These are phyloP conservation scores for Epizoanthus ramosus DNA, from an alignment of 92 coral and sea anemone genomes.

Conservation along the genomic window DNA sequence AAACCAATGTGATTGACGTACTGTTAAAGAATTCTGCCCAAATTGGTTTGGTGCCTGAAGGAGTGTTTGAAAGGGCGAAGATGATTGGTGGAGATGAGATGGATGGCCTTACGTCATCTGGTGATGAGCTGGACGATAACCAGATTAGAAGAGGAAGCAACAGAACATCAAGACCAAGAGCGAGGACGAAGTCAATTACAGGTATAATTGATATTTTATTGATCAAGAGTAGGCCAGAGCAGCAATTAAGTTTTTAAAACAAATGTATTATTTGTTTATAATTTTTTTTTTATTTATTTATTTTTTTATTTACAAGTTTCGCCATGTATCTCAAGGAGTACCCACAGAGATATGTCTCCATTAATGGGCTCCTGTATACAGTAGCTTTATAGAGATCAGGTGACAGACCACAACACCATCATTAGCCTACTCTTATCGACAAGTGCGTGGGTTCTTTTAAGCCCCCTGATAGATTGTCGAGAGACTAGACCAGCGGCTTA, in stretches of 20 bases:
- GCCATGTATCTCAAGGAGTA: too few species aligned
- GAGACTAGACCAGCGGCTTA: too few species aligned
- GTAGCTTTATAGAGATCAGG: too few species aligned
- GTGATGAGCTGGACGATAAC: slow-evolving; percentile 92
- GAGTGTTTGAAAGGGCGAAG: slow-evolving; percentile 82
- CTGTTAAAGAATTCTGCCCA: slow-evolving; percentile 82
- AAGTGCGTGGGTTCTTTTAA: too few species aligned
- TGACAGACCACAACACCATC: too few species aligned
- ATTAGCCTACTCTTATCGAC: too few species aligned
- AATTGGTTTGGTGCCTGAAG: slow-evolving; percentile 89
- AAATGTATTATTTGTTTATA: neutral
- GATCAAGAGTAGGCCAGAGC: neutral
- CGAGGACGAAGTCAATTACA: slow-evolving; percentile 88
- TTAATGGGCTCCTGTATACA: too few species aligned
- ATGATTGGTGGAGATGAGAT: slow-evolving; percentile 73
- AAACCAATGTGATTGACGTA: slow-evolving; percentile 78
- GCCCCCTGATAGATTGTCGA: too few species aligned
- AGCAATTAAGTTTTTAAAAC: neutral
- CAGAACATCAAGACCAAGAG: slow-evolving; percentile 70
- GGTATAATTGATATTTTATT: slow-evolving; percentile 46
- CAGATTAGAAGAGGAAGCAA: slow-evolving; percentile 47
- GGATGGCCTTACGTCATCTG: slow-evolving; percentile 87
- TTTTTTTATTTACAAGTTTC: too few species aligned
- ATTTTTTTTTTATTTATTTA: too few species aligned
- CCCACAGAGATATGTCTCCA: too few species aligned